Conservation (phyloP, 2,797 vertebrate species). For the Diceros bicornis region DNA sequence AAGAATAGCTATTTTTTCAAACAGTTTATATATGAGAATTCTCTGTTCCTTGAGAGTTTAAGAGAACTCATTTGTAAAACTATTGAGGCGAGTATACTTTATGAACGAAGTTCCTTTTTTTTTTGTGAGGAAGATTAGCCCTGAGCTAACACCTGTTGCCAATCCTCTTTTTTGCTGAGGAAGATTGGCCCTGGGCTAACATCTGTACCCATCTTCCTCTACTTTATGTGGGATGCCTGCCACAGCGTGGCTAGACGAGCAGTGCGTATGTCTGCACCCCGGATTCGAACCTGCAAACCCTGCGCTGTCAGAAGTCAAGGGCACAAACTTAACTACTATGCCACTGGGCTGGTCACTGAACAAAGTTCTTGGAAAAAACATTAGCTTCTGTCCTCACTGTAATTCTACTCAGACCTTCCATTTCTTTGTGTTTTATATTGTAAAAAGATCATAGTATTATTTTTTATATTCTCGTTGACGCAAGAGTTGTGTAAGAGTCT, state of each 20-base stretch:
- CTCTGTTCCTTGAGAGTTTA: neutral
- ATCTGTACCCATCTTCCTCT: too few species aligned
- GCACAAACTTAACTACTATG: too few species aligned
- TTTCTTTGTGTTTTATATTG: neutral
- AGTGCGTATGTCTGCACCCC: too few species aligned
- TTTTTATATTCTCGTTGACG: neutral
- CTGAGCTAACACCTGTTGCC: too few species aligned
- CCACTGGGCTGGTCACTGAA: too few species aligned
- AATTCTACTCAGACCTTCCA: neutral
- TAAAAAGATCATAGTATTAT: neutral
- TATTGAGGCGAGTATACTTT: neutral
- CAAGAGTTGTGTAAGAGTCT: neutral
- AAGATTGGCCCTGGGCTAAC: too few species aligned
- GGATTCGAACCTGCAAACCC: too few species aligned
- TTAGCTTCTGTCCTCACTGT: neutral
- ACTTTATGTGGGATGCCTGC: too few species aligned
- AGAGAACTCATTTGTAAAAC: neutral
- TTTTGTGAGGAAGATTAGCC: too few species aligned
- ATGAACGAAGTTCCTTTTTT: neutral
- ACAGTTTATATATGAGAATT: constrained; percentile 20
- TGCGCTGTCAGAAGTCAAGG: too few species aligned
- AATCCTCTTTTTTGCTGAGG: too few species aligned
- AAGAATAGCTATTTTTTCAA: neutral
- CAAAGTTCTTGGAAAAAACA: neutral
- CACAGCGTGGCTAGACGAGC: too few species aligned